Evolutionary conservation across 2,113 vertebrate species (phyloP).

Genomic region (Scytalopus superciliaris): DNA sequence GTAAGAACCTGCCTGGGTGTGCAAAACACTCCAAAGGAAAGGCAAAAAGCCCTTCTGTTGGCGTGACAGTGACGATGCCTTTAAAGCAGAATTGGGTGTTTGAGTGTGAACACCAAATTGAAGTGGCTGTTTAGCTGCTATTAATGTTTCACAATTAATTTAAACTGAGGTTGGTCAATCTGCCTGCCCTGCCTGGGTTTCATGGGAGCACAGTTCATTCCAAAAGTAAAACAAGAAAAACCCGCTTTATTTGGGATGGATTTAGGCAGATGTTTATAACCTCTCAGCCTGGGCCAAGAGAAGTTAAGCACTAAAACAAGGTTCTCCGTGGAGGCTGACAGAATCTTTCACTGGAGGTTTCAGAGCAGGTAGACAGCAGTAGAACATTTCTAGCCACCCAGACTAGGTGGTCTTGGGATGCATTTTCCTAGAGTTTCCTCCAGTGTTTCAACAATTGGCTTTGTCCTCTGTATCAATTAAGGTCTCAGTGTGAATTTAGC

Average conservation of each 20-base stretch:
- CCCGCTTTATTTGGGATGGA: background rate
- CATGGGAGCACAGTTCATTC: background rate
- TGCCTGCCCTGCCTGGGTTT: background rate
- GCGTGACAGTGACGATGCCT: background rate
- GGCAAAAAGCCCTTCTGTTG: background rate
- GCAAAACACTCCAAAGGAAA: background rate
- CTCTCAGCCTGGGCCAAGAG: background rate
- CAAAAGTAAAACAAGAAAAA: background rate
- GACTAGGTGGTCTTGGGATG: background rate
- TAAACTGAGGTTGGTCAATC: background rate
- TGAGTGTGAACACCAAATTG: background rate
- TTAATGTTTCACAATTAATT: background rate
- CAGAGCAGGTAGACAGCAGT: background rate
- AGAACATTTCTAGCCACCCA: background rate
- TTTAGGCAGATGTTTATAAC: background rate
- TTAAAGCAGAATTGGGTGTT: background rate
- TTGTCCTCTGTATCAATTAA: background rate
- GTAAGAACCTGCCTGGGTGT: conserved; percentile 66
- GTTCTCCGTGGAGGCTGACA: background rate
- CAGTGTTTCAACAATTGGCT: background rate
- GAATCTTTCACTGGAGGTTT: background rate
- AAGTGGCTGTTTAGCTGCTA: background rate
- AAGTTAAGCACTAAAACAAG: background rate
- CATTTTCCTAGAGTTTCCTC: background rate
- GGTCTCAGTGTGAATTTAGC: background rate